Evolutionary conservation across 1,140 invertebrate species (phyloP), one percentile per base, ranked within the genome.

Genomic region (Drosophila paulistorum): DNA sequence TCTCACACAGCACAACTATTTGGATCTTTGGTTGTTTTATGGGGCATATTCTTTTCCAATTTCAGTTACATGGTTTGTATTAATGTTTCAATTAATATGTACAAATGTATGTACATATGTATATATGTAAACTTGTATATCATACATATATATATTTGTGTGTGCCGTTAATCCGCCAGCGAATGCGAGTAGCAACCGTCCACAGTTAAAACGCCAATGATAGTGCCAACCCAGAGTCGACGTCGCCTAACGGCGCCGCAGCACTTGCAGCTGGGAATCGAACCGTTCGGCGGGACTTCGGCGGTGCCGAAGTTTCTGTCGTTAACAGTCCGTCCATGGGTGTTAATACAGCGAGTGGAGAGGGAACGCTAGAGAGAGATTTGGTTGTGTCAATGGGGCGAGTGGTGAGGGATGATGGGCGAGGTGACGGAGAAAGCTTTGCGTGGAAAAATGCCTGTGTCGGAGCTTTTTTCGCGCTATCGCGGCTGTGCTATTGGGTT

Each of bases 121-220:
- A 80, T 68, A 81, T 65, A 77, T 66, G 63, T 67, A 65, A 65
- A 64, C 61, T 65, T 69, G 65, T 68, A 76, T 71, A 68, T 42
- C 60, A 69, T 86, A 67, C 78, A 62, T 68, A 65, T 62, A 57
- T 86, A 54, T 77, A 65, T 81, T 69, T 79, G 59, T 86, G 69
- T 80, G 57, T 89, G 80, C 83, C 83, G 83, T 81, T 87, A 87
- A 87, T 89, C 85, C 84, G 80, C 80, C 81, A 85, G 77, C 85
- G 83, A 87, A 59, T 89, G 77, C 83, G 83, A 90, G 72, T 83
- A 90, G 87, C 87, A 90, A 90, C 87, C 91, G 91, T 92, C 85
- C 91, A 92, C 89, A 90, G 91, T 92, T 92, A 85, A 91, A 92
- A 92, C 90, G 91, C 91, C 89, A 92, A 92, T 91, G 91, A 89